Evolutionary conservation across 2,797 vertebrate species (phyloP), one percentile per base, ranked within the genome.

Genomic region (Malurus splendens): DNA sequence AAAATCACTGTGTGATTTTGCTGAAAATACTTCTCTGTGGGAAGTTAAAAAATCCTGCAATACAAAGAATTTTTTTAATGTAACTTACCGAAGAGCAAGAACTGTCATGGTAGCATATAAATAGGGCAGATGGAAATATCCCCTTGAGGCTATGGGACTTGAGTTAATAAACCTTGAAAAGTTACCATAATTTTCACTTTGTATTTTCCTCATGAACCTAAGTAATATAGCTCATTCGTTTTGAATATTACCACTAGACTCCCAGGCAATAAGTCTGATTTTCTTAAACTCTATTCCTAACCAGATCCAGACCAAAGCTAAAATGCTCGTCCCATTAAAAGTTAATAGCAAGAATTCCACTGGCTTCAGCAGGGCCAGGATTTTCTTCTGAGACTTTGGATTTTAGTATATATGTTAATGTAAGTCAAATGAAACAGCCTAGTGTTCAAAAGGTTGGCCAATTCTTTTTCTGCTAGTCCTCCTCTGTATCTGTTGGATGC

Each of bases 121-220:
- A 86, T 90, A 78, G 83, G 86, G 86, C 90, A 90, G 89, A 90
- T 92, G 90, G 85, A 94, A 91, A 67, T 83, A 89, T 76, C 87
- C 82, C 86, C 92, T 86, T 0, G 44, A 86, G 91, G 93, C 90
- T 80, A 42, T 73, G 68, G 89, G 67, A 86, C 89, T 94, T 89
- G 87, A 94, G 89, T 90, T 95, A 95, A 95, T 94, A 94, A 95
- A 95, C 86, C 89, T 95, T 93, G 92, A 93, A 77, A 93, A 93
- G 90, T 93, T 95, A 89, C 81, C 60, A 83, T 90, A 79, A 92
- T 93, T 93, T 95, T 90, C 75, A 13, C 90, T 92, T 84, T 93
- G 87, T 88, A 84, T 95, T 94, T 95, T 94, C 87, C 77, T 94
- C 81, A 74, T 89, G 87, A 95, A 89, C 64, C 22, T 71, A 86